Evolutionary conservation across 1,140 invertebrate genomes (phyloP).

Genomic region (Polypedilum vanderplanki): DNA sequence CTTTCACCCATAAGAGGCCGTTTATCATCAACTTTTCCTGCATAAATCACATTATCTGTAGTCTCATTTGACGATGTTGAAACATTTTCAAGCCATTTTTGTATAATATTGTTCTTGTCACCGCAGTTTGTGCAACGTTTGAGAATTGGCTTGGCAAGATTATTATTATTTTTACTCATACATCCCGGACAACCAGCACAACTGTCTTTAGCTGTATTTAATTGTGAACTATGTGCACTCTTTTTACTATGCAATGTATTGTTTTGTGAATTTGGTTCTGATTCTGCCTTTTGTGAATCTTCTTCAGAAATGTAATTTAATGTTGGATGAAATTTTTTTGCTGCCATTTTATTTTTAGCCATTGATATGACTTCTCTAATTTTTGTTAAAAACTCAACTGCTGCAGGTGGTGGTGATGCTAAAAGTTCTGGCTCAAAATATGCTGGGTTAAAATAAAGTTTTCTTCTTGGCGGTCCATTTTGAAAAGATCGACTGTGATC

Average conservation of each 20-base stretch:
- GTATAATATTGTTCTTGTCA: conserved; percentile 63
- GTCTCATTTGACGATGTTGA: conserved; percentile 45
- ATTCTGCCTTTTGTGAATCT: conserved; percentile 38
- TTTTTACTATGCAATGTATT: conserved; percentile 36
- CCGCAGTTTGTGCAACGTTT: conserved; percentile 42
- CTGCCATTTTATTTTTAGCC: conserved; percentile 76
- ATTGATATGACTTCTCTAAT: conserved; percentile 82
- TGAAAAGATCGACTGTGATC: conserved; percentile 46
- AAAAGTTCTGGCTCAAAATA: conserved; percentile 80
- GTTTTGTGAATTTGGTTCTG: neutral
- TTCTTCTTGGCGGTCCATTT: conserved; percentile 61
- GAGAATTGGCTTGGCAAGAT: conserved; percentile 34
- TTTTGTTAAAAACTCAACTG: conserved; percentile 76
- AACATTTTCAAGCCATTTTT: conserved; percentile 72
- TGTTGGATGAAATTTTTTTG: conserved; percentile 70
- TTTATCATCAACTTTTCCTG: neutral
- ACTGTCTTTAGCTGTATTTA: conserved; percentile 42
- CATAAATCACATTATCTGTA: too few species aligned
- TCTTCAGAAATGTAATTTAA: conserved; percentile 77
- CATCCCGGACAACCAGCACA: conserved; percentile 62
- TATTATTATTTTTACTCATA: conserved; percentile 42
- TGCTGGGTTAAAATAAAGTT: conserved; percentile 80
- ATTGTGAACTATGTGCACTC: conserved; percentile 37
- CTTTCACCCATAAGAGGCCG: neutral
- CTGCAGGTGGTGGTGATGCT: conserved; percentile 74